These are phyloP conservation scores for Cephus rjabovi DNA, from an alignment of 2,888 invertebrate genomes.

Conservation along the genomic window DNA sequence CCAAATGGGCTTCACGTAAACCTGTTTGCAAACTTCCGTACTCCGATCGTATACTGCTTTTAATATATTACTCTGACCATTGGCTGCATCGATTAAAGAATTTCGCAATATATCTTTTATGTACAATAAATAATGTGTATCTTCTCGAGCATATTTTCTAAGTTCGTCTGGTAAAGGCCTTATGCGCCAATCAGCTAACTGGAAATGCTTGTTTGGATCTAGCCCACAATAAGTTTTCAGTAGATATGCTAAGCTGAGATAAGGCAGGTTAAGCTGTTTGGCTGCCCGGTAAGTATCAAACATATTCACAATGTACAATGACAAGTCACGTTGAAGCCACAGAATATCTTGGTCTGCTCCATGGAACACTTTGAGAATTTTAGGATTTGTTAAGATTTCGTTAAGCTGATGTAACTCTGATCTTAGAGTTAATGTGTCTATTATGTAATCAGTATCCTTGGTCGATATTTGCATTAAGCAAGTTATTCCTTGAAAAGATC, in stretches of 20 bases:
- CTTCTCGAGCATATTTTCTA: slow-evolving; percentile 87
- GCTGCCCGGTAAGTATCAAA: slow-evolving; percentile 96
- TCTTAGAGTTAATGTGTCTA: slow-evolving; percentile 89
- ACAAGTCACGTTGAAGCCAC: slow-evolving; percentile 97
- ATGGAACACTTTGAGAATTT: slow-evolving; percentile 93
- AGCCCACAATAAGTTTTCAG: slow-evolving; percentile 83
- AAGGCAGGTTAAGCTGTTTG: slow-evolving; percentile 76
- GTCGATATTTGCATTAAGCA: slow-evolving; percentile 97
- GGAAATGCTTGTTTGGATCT: slow-evolving; percentile 88
- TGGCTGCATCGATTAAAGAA: slow-evolving; percentile 77
- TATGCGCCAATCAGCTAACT: slow-evolving; percentile 75
- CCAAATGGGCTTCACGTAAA: slow-evolving; percentile 82
- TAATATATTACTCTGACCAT: slow-evolving; percentile 75
- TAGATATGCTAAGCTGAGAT: slow-evolving; percentile 82
- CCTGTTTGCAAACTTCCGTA: slow-evolving; percentile 79
- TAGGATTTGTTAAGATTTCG: slow-evolving; percentile 89
- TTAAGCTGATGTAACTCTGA: slow-evolving; percentile 86
- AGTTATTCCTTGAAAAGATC: slow-evolving; percentile 93
- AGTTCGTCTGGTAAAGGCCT: slow-evolving; percentile 87
- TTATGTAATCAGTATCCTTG: slow-evolving; percentile 81
- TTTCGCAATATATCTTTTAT: slow-evolving; percentile 85
- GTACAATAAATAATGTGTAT: slow-evolving; percentile 94
- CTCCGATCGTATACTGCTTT: slow-evolving; percentile 80
- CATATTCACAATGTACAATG: slow-evolving; percentile 95
- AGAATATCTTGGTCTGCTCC: slow-evolving; percentile 89